A percentile compares a stretch with the other conserved stretches of the same genome.
These are phyloP conservation scores for Xylocampa areola DNA, from an alignment of 2,888 invertebrate species.

Conservation along the genomic window DNA sequence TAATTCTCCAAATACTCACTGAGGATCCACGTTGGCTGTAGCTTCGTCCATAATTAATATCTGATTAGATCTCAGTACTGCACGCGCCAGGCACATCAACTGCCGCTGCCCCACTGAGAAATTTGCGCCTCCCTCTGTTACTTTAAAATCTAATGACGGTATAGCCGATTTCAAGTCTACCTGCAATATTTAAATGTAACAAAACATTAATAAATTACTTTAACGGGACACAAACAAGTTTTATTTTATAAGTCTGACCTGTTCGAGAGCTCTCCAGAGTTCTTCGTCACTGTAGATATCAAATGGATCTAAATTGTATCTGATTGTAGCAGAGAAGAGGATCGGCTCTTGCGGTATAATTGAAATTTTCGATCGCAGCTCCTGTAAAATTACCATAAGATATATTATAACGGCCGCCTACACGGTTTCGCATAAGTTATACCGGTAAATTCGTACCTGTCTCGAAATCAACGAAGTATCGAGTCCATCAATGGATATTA, in stretches of 20 bases:
- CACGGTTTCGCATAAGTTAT: conserved; percentile 27
- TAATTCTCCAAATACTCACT: conserved; percentile 77
- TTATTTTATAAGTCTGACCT: conserved; percentile 82
- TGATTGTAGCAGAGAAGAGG: conserved; percentile 92
- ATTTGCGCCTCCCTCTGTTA: conserved; percentile 93
- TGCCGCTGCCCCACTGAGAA: conserved; percentile 98
- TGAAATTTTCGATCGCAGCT: conserved; percentile 90
- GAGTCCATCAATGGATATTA: conserved; percentile 91
- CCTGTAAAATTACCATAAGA: conserved; percentile 75
- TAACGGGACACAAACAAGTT: conserved; percentile 27
- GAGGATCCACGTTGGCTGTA: conserved; percentile 97
- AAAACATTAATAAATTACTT: conserved; percentile 32
- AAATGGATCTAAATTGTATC: conserved; percentile 94
- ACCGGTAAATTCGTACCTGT: conserved; percentile 74
- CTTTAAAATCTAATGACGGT: conserved; percentile 91
- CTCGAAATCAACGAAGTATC: conserved; percentile 89
- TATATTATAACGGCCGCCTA: conserved; percentile 34
- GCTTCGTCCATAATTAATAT: conserved; percentile 97
- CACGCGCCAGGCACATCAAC: conserved; percentile 96
- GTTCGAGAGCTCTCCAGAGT: conserved; percentile 93
- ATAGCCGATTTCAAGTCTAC: conserved; percentile 93
- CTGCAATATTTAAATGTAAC: conserved; percentile 72
- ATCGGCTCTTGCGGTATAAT: conserved; percentile 95
- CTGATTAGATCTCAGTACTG: conserved; percentile 95
- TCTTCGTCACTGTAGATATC: conserved; percentile 91